Evolutionary conservation across 2,888 invertebrate genomes (phyloP), one percentile per base, ranked within the genome.

Genomic region (Parascotia fuliginaria): DNA sequence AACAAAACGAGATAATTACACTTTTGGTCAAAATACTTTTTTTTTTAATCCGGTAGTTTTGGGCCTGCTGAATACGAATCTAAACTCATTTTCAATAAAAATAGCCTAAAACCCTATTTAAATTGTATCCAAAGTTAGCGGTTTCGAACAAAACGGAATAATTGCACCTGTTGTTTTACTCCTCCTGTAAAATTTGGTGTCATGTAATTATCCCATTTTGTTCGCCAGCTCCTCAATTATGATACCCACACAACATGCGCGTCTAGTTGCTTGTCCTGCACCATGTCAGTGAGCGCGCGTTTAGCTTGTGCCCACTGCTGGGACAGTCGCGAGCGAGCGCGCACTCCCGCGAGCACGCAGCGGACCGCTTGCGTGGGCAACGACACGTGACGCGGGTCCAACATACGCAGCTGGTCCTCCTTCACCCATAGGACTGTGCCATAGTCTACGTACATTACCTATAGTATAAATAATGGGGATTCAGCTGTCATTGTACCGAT

Each of bases 361-460:
- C 83, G 85, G 22, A 94, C 70, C 0, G 94, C 95, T 76, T 95
- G 95, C 44, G 85, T 84, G 0, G 95, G 94, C 44, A 95, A 75
- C 24, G 61, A 43, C 73, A 87, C 81, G 66, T 93, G 93, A 2
- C 92, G 91, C 5, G 87, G 79, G 51, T 94, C 93, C 24, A 95
- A 87, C 9, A 81, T 77, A 60, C 93, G 94, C 4, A 95, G 86
- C 55, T 92, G 87, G 50, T 78, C 79, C 36, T 87, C 85, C 36
- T 87, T 82, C 28, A 95, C 93, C 59, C 87, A 89, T 1, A 93
- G 83, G 6, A 83, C 83, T 65, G 95, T 95, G 60, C 96, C 96
- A 83, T 94, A 96, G 89, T 96, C 96, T 7, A 96, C 85, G 77
- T 94, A 96, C 55, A 92, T 86, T n/a, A 96, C 93, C 92, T 92